A percentile compares a stretch with the other conserved stretches of the same genome.
These are phyloP conservation scores for Lanius ludovicianus DNA, from an alignment of 2,113 vertebrate genomes.

Conservation along the genomic window DNA sequence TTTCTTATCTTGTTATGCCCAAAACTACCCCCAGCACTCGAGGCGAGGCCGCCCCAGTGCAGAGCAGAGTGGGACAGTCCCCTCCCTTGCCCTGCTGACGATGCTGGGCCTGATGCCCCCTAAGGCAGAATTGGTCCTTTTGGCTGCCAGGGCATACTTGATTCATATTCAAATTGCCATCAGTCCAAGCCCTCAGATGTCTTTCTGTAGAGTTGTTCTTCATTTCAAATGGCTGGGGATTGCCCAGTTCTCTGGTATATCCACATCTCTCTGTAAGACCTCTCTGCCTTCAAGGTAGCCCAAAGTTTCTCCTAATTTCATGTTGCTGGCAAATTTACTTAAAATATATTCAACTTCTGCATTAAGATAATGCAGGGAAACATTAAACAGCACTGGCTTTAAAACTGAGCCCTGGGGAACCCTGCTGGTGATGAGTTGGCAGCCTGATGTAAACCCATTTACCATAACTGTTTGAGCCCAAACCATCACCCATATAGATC, in stretches of 20 bases:
- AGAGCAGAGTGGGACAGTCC: rapidly evolving
- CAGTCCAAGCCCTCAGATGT: no score
- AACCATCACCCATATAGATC: background rate
- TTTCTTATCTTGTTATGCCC: background rate
- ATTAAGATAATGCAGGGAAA: background rate
- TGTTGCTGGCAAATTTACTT: background rate
- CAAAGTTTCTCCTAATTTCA: background rate
- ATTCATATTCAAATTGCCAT: background rate
- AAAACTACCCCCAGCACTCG: rapidly evolving
- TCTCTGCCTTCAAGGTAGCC: background rate
- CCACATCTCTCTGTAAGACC: background rate
- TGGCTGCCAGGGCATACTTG: background rate
- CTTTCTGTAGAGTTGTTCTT: background rate
- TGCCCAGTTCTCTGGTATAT: background rate
- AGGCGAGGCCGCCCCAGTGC: rapidly evolving
- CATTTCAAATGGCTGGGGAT: background rate
- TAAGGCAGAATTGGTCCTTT: background rate
- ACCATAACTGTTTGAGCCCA: background rate
- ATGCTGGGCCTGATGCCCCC: background rate
- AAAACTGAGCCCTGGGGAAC: background rate
- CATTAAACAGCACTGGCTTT: background rate
- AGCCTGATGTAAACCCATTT: background rate
- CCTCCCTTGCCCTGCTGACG: rapidly evolving
- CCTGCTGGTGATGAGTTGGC: rapidly evolving
- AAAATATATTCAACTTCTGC: background rate